Conservation (phyloP, 2,888 invertebrate species). For the Leptinotarsa peninsularis region DNA sequence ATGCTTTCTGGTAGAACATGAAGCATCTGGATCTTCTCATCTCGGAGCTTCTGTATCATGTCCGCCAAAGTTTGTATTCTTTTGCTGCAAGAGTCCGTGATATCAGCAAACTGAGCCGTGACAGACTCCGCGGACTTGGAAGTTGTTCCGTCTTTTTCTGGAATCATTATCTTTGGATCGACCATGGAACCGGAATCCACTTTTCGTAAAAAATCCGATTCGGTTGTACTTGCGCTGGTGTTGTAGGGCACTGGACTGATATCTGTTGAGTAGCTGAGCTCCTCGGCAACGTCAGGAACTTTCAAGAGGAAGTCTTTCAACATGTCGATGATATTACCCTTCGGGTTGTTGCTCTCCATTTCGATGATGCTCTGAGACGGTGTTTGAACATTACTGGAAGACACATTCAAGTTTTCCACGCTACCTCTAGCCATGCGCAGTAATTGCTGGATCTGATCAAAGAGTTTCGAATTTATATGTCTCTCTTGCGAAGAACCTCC, state of each 20-base stretch:
- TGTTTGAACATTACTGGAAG: constrained; percentile 66
- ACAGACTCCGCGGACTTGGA: constrained; percentile 47
- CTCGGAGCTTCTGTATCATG: constrained; percentile 71
- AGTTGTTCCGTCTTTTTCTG: constrained; percentile 35
- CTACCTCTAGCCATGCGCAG: constrained; percentile 68
- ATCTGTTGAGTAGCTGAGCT: constrained; percentile 49
- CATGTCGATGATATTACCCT: background rate
- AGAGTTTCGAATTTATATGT: constrained; percentile 60
- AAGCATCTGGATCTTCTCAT: constrained; percentile 68
- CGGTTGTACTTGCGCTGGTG: constrained; percentile 32
- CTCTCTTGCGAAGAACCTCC: background rate
- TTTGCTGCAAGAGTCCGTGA: constrained; percentile 70
- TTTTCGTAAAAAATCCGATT: constrained; percentile 23
- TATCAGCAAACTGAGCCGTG: constrained; percentile 64
- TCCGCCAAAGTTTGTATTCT: constrained; percentile 70
- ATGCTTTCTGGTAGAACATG: constrained; percentile 54
- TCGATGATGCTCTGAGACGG: constrained; percentile 68
- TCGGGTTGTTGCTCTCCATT: constrained; percentile 61
- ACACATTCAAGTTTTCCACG: constrained; percentile 67
- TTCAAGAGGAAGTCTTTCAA: constrained; percentile 29
- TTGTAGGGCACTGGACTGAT: constrained; percentile 34
- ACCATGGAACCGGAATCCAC: constrained; percentile 5
- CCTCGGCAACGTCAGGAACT: constrained; percentile 49
- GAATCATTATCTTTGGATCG: background rate
- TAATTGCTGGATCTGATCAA: constrained; percentile 67